Percentiles rank a stretch among this genome's conserved stretches.
These are phyloP conservation scores for Hymenopus coronatus DNA, from an alignment of 2,888 invertebrate genomes.

Conservation along the genomic window DNA sequence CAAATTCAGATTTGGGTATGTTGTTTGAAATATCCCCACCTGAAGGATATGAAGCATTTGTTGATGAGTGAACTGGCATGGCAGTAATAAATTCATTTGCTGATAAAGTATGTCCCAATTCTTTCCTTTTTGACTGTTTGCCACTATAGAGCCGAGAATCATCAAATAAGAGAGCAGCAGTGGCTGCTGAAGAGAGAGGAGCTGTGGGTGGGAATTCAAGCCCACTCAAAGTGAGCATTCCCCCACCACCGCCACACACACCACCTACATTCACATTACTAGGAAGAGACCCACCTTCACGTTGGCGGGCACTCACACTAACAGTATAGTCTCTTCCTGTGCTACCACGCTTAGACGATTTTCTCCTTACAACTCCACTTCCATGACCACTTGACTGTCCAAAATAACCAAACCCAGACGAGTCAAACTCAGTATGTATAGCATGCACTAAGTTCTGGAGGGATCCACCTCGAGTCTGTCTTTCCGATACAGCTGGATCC, in stretches of 20 bases:
- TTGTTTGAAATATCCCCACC: conserved; percentile 7
- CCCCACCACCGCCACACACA: conserved; percentile 16
- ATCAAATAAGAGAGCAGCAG: conserved; percentile 29
- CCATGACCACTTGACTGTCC: conserved; percentile 14
- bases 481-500: conserved; percentile 48
- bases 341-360: conserved; percentile 5
- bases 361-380: background rate
- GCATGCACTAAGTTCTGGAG: conserved; percentile 55
- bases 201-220: conserved; percentile 23
- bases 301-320: conserved; percentile 52
- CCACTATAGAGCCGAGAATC: conserved; percentile 5
- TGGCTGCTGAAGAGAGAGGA: conserved; percentile 13
- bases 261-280: conserved; percentile 52
- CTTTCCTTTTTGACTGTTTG: conserved; percentile 11
- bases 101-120: conserved; percentile 18
- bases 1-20: conserved; percentile 48
- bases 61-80: conserved; percentile 23
- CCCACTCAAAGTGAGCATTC: conserved; percentile 29
- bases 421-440: conserved; percentile 25
- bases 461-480: conserved; percentile 56
- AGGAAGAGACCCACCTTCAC: conserved; percentile 64
- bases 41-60: conserved; percentile 1
- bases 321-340: conserved; percentile 10
- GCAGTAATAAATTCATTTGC: conserved; percentile 21
- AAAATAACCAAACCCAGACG: conserved; percentile 22